Base-by-base conservation (phyloP, 1,140 invertebrate genomes). In the Lamellibrachia luymesi region DNA sequence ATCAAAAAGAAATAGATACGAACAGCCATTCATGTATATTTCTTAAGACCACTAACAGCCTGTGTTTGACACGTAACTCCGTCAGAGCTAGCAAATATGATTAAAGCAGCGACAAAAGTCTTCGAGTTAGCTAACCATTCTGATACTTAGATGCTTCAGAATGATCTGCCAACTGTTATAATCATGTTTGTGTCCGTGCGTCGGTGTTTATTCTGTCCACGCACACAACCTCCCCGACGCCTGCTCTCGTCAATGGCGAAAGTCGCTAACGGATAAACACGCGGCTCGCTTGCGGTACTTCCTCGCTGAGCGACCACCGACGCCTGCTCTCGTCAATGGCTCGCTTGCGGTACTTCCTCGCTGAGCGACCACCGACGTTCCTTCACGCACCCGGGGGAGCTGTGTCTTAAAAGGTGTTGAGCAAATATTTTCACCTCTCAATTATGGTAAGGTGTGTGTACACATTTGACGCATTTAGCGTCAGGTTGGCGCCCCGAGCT, bases 371-470 rank as follows among this genome's bases (percentile, higher is more conserved):
- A 80, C 64, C 64, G 25, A 80, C 64, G 64, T 80, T 80, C 64
- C 64, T 17, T 2, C 64, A 80, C 64, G 4, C 5, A 17, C 64
- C 64, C 64, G 64, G 13, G 64, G 64, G 64, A 80, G 64, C 25
- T 80, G 64, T 80, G 64, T 80, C 25, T 22, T 22, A 80, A 80
- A 80, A 80, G 64, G 64, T 80, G 64, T 80, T 80, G 64, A 80
- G 25, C 64, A 80, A 80, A 80, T 80, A 80, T 80, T 80, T 80
- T 80, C 64, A 80, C 64, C 64, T 80, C 64, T 80, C 64, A 80
- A 80, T 80, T 80, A 80, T 80, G 64, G 64, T 22, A 80, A 80
- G 64, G 64, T 80, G 64, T 80, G 64, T 80, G 64, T 80, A 80
- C 64, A 80, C 64, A 80, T 80, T 80, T 17, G 64, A 80, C 64